These are phyloP conservation scores for Phyllopteryx taeniolatus DNA, from an alignment of 2,113 vertebrate genomes.

Conservation along the genomic window DNA sequence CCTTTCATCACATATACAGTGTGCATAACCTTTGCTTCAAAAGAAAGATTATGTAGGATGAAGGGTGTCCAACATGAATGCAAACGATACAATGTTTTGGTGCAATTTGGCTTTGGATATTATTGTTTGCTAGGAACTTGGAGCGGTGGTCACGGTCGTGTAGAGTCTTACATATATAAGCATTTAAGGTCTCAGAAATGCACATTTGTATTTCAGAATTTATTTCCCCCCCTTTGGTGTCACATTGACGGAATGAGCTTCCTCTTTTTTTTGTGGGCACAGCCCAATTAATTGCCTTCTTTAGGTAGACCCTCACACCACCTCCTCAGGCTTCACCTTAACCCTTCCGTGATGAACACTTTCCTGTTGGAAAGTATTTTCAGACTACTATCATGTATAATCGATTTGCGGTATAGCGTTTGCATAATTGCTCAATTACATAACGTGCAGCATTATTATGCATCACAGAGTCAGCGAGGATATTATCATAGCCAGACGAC, in stretches of 20 bases:
- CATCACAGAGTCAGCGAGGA: conserved; percentile 26
- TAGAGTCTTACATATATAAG: background rate
- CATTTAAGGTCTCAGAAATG: background rate
- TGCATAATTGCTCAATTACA: background rate
- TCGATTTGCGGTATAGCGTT: background rate
- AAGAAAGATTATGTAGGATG: no score
- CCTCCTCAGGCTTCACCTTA: background rate
- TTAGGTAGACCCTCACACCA: background rate
- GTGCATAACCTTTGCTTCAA: no score
- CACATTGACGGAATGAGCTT: conserved; percentile 6
- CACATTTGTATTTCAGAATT: background rate
- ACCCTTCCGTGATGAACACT: background rate
- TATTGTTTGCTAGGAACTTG: conserved; percentile 13
- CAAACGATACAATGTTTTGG: background rate
- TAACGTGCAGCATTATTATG: conserved; percentile 47
- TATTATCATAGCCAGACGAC: conserved; percentile 45
- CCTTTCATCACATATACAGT: no score
- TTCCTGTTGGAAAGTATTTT: background rate
- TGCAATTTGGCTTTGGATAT: conserved; percentile 5
- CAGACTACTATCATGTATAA: background rate
- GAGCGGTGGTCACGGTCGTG: no score
- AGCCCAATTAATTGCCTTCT: background rate
- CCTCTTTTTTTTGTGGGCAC: background rate
- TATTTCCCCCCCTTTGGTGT: background rate
- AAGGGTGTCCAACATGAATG: no score